Conservation (phyloP, 2,888 invertebrate species). For the Diogma glabrata region DNA sequence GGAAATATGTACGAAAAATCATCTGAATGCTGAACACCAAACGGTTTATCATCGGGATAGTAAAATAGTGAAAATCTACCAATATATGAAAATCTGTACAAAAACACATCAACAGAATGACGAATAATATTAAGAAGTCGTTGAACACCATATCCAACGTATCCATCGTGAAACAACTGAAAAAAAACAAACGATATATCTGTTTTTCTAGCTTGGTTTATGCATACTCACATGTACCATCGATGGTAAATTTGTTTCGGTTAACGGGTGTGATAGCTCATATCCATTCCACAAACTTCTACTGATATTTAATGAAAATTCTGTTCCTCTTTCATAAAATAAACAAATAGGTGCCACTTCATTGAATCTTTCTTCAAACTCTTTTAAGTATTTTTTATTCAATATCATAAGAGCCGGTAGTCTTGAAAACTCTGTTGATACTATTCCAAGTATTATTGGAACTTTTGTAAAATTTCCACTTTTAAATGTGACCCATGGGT, state of each 20-base stretch:
- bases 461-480: constrained; percentile 43
- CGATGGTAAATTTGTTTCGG: too few species aligned
- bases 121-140: constrained; percentile 49
- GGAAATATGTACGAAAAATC: constrained; percentile 28
- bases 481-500: constrained; percentile 42
- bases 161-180: constrained; percentile 45
- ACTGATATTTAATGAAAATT: constrained; percentile 37
- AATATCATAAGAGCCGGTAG: constrained; percentile 42
- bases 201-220: too few species aligned
- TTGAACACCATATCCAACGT: constrained; percentile 47
- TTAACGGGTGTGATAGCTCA: not conserved
- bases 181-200: too few species aligned
- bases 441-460: constrained; percentile 49
- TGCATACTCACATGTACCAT: too few species aligned
- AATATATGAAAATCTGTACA: not conserved
- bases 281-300: constrained; percentile 29
- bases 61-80: not conserved
- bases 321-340: constrained; percentile 39
- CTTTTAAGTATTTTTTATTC: constrained; percentile 38
- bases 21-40: not conserved
- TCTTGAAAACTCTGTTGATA: constrained; percentile 48
- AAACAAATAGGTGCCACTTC: constrained; percentile 46
- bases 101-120: too few species aligned
- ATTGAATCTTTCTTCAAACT: constrained; percentile 44
- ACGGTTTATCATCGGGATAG: not conserved